Evolutionary conservation across 2,113 vertebrate species (phyloP).

Genomic region (Accipiter cooperii): DNA sequence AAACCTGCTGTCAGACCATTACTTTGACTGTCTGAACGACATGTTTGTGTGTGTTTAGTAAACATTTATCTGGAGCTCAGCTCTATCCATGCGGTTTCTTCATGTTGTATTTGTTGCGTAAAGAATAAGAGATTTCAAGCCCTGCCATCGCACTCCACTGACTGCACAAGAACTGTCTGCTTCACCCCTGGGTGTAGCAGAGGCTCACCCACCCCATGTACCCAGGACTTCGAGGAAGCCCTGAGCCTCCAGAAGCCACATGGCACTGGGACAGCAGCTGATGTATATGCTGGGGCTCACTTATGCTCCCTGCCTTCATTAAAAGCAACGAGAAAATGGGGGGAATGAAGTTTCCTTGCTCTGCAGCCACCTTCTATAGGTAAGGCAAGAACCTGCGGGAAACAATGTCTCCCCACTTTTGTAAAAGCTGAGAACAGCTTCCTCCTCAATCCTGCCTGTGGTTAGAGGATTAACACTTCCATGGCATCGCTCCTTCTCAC

Average conservation of each 20-base stretch:
- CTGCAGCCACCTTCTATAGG: not conserved
- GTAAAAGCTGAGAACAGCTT: not conserved
- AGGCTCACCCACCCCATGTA: accelerated
- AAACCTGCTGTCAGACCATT: not conserved
- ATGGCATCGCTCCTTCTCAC: not conserved
- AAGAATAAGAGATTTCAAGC: not conserved
- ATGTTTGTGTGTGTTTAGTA: not conserved
- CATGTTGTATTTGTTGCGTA: not conserved
- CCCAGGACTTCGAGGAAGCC: not conserved
- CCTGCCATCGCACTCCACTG: not conserved
- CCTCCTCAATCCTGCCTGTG: not conserved
- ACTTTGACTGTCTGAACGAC: not conserved
- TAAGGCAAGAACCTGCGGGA: not conserved
- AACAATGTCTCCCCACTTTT: not conserved
- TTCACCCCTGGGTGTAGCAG: not conserved
- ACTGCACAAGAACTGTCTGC: not conserved
- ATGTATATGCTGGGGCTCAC: not conserved
- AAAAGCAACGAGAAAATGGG: not conserved
- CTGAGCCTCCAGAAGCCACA: not conserved
- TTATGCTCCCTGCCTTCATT: not conserved
- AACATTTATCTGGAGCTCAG: not conserved
- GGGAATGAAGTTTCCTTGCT: not conserved
- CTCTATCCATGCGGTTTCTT: not conserved
- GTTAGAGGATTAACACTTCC: not conserved
- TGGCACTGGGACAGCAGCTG: not conserved